Evolutionary conservation across 92 coral and sea anemone species (phyloP).

Genomic region (Phenganax subtilis): DNA sequence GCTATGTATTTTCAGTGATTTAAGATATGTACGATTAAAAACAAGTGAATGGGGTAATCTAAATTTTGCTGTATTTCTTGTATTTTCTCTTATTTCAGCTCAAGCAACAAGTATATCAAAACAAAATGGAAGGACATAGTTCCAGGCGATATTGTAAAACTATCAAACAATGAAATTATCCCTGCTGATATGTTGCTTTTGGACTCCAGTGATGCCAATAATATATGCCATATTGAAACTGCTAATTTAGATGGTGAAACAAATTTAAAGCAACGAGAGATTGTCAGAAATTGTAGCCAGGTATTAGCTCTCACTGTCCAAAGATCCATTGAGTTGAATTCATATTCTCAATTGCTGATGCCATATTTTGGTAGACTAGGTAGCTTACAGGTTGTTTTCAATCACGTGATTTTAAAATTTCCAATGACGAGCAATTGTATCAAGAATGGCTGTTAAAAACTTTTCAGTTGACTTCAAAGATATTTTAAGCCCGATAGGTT

Average conservation of each 20-base stretch:
- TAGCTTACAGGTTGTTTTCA: too few species aligned
- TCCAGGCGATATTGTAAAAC: slow-evolving; percentile 74
- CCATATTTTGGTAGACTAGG: too few species aligned
- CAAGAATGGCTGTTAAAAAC: too few species aligned
- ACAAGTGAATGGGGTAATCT: background rate
- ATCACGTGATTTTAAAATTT: too few species aligned
- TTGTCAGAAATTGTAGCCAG: slow-evolving; percentile 67
- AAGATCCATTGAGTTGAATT: too few species aligned
- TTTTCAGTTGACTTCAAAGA: too few species aligned
- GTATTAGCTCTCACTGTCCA: slow-evolving; percentile 32
- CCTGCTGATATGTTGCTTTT: slow-evolving; percentile 85
- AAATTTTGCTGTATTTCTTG: background rate
- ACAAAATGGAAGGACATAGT: slow-evolving; percentile 74
- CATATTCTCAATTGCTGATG: too few species aligned
- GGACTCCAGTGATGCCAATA: slow-evolving; percentile 75
- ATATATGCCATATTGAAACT: slow-evolving; percentile 83
- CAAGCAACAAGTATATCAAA: slow-evolving; percentile 44
- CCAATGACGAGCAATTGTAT: too few species aligned
- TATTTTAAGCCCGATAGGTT: too few species aligned
- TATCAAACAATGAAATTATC: slow-evolving; percentile 71
- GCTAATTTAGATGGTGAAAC: slow-evolving; percentile 98
- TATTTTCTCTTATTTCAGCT: slow-evolving; percentile 41
- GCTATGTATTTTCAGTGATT: too few species aligned
- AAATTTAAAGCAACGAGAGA: slow-evolving; percentile 87
- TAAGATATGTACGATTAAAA: too few species aligned